Base-by-base conservation (phyloP, 1,140 invertebrate species). In the Drosophila aff. region DNA sequence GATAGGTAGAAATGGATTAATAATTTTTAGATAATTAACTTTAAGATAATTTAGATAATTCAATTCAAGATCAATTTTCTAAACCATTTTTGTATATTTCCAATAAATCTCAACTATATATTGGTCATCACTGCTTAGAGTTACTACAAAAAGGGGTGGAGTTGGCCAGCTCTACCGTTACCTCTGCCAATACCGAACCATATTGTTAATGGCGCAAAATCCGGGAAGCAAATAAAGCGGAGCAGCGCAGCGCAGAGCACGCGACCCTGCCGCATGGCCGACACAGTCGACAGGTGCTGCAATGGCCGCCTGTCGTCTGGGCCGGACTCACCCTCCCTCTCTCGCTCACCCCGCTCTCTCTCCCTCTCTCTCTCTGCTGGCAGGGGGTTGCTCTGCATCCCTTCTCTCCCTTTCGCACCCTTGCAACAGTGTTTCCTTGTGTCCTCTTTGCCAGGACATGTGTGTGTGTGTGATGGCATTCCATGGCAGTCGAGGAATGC, bases 191-290 rank as follows among this genome's bases (percentile, higher is more conserved):
- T 53, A 66, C 49, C 74, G 58, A 77, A 75, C 82, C 87, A 91
- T 86, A 91, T 91, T 91, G 73, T 87, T 91, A 86, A 91, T 91
- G 79, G 82, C 85, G 82, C 68, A 81, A 91, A 87, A 91, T 91
- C 87, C 83, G 86, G 80, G 67, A 74, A 61, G 68, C 71, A 74
- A 74, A 74, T 74, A 74, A 74, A 73, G 31, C 52, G 61, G 53
- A 26, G 53, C 52, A 55, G 33, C n/a, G 50, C 11, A 15, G 31
- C 33, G 52, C 33, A 67, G 62, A 74, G 77, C 76, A 81, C 68
- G 75, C 81, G 62, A 65, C 61, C 47, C 36, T 63, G 84, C 59
- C 49, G 76, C 87, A 92, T 91, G 86, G 91, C 90, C 90, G 91
- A 66, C 55, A 58, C 53, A 58, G 36, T 44, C 36, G 55, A 91